Percentiles rank a stretch among this genome's conserved stretches.
Conservation (phyloP, 1,140 invertebrate genomes). For the Mactra quadrangularis region DNA sequence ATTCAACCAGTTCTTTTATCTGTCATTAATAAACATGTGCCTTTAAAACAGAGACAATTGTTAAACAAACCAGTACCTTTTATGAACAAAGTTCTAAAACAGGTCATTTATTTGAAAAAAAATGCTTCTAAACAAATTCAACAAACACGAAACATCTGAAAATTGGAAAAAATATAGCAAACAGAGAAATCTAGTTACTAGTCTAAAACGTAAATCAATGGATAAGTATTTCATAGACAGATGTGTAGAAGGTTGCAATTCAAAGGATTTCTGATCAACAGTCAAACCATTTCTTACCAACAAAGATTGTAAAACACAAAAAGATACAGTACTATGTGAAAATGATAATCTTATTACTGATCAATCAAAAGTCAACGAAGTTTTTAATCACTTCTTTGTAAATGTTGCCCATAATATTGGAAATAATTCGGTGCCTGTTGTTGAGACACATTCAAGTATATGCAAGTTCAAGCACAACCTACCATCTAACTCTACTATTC, state of each 20-base stretch:
- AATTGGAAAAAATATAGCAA: slow-evolving; percentile 43
- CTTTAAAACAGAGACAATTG: not conserved
- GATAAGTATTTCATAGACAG: slow-evolving; percentile 36
- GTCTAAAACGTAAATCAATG: slow-evolving; percentile 14
- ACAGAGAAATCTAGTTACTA: slow-evolving; percentile 33
- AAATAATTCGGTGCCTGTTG: not conserved
- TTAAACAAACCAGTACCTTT: not conserved
- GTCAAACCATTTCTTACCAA: slow-evolving; percentile 54
- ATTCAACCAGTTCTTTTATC: too few relatives aligned
- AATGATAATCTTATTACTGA: slow-evolving; percentile 29
- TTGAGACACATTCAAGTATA: slow-evolving; percentile 23
- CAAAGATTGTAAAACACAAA: not conserved
- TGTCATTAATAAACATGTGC: not conserved
- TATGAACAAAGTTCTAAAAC: not conserved
- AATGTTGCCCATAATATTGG: slow-evolving; percentile 51
- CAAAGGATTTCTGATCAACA: slow-evolving; percentile 35
- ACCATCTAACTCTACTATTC: too few relatives aligned
- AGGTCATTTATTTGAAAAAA: not conserved
- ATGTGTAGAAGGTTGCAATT: slow-evolving; percentile 28
- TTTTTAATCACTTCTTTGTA: slow-evolving; percentile 54
- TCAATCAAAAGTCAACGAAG: slow-evolving; percentile 19
- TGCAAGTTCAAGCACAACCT: too few relatives aligned
- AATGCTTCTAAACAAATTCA: slow-evolving; percentile 20
- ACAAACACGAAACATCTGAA: slow-evolving; percentile 1
- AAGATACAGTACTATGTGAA: slow-evolving; percentile 31